Percentiles rank a stretch among this genome's conserved stretches.
Evolutionary conservation across 1,140 invertebrate genomes (phyloP).

Genomic region (Lethrus apterus): DNA sequence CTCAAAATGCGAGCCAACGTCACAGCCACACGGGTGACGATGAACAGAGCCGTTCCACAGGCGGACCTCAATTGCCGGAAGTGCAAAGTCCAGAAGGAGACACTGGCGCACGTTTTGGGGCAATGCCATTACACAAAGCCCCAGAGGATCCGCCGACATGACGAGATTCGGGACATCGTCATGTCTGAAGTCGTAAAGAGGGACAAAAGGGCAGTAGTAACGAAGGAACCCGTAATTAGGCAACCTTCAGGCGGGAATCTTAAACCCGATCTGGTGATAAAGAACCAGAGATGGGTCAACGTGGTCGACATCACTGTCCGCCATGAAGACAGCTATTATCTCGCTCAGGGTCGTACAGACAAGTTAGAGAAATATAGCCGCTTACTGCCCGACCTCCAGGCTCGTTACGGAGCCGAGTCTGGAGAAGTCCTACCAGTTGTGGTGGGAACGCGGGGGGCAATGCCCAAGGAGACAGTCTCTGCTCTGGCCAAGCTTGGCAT

Average conservation of each 20-base stretch:
- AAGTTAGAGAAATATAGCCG: constrained; percentile 25
- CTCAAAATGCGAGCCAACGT: constrained; percentile 27
- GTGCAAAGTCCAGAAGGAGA: constrained; percentile 22
- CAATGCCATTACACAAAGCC: constrained; percentile 26
- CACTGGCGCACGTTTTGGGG: constrained; percentile 28
- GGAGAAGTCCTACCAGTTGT: constrained; percentile 31
- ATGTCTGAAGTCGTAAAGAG: constrained; percentile 14
- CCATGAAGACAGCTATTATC: constrained; percentile 29
- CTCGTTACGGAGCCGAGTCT: constrained; percentile 3
- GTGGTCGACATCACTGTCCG: constrained; percentile 36
- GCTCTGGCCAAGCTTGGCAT: constrained; percentile 24
- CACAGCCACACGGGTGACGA: constrained; percentile 15
- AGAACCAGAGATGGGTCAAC: constrained; percentile 19
- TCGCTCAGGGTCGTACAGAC: constrained; percentile 17
- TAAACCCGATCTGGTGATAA: constrained; percentile 26
- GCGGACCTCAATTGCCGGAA: constrained; percentile 18
- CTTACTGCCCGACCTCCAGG: constrained; percentile 20
- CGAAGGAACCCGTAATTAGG: constrained; percentile 14
- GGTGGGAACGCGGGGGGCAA: constrained; percentile 33
- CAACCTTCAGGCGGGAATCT: constrained; percentile 19
- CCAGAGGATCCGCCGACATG: constrained; percentile 23
- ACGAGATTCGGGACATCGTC: constrained; percentile 27
- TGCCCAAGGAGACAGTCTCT: constrained; percentile 26
- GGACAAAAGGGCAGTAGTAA: constrained; percentile 16
- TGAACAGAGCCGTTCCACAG: constrained; percentile 18